phyloP scores from a whole-genome alignment of 2,797 vertebrate species.

The Schizopygopsis pylzovi region DNA sequence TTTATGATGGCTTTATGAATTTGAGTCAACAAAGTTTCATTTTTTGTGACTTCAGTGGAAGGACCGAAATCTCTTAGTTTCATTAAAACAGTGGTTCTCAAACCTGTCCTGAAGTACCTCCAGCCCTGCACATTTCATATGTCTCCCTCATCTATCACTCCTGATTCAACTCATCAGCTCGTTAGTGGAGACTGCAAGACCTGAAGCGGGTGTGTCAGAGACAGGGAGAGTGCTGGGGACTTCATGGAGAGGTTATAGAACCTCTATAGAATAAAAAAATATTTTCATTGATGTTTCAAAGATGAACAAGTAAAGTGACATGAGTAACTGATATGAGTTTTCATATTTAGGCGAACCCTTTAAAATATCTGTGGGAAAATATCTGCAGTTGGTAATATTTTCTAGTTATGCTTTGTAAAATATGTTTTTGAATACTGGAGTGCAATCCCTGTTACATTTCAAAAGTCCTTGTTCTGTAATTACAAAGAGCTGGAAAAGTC shows the following conservation, averaged over 20 bases:
- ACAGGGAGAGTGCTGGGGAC: too few relatives aligned
- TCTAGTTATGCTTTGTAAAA: background rate
- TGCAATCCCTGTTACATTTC: background rate
- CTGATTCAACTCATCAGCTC: too few relatives aligned
- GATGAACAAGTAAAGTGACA: background rate
- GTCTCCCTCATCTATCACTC: too few relatives aligned
- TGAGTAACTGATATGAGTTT: background rate
- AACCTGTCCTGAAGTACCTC: too few relatives aligned
- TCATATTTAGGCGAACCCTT: background rate
- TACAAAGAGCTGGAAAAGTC: constrained; percentile 2
- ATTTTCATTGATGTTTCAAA: background rate
- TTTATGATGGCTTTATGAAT: background rate
- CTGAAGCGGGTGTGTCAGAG: too few relatives aligned
- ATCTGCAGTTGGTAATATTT: background rate
- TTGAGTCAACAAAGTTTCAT: background rate
- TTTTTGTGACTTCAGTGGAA: background rate
- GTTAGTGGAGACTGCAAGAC: too few relatives aligned
- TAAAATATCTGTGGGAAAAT: background rate
- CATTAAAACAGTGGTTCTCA: background rate
- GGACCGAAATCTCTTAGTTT: background rate
- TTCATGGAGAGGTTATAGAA: too few relatives aligned
- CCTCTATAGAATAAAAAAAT: background rate
- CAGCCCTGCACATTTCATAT: too few relatives aligned
- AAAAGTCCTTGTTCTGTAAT: background rate
- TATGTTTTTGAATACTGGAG: background rate